Evolutionary conservation across 2,888 invertebrate species (phyloP).

Genomic region (Ellobium chinense): DNA sequence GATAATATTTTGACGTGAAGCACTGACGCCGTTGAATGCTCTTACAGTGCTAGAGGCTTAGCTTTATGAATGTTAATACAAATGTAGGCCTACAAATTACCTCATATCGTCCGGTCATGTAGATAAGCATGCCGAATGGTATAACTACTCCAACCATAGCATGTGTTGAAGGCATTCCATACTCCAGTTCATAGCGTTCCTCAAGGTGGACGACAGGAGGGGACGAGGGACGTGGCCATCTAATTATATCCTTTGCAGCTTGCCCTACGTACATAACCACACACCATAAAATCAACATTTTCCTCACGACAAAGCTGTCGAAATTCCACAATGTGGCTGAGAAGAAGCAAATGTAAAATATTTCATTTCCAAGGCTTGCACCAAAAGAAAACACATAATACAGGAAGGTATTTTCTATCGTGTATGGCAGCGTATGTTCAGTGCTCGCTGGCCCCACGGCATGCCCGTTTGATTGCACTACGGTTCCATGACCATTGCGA

Average conservation of each 20-base stretch:
- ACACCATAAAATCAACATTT: constrained; percentile 82
- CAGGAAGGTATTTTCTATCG: constrained; percentile 82
- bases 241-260: constrained; percentile 91
- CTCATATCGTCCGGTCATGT: constrained; percentile 64
- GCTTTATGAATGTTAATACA: too few species aligned
- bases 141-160: constrained; percentile 94
- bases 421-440: constrained; percentile 45
- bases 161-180: constrained; percentile 97
- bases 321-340: constrained; percentile 97
- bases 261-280: constrained; percentile 82
- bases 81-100: too few species aligned
- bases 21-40: too few species aligned
- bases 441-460: background rate
- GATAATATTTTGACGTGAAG: too few species aligned
- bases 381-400: constrained; percentile 91
- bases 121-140: constrained; percentile 90
- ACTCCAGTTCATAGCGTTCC: constrained; percentile 92
- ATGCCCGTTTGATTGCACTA: background rate
- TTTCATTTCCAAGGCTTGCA: constrained; percentile 92
- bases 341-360: constrained; percentile 94
- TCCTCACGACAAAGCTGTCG: constrained; percentile 90
- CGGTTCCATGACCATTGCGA: background rate
- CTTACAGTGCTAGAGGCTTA: too few species aligned
- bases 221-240: constrained; percentile 87
- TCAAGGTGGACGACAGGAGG: constrained; percentile 91